Evolutionary conservation across 2,113 vertebrate genomes (phyloP), one percentile per base, ranked within the genome.

Genomic region (Mirza zaza): DNA sequence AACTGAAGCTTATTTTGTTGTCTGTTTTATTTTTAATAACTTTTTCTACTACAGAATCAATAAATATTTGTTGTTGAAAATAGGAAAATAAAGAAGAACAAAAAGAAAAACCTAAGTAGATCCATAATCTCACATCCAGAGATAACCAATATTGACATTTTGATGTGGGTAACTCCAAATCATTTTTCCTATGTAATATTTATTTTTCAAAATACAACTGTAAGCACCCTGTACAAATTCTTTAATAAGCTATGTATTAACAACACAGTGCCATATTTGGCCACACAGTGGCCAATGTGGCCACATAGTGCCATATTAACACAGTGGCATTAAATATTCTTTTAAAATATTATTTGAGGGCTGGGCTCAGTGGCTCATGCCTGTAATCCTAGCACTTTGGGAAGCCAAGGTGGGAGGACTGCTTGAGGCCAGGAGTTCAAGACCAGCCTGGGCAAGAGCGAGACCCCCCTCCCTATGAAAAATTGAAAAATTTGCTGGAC

Each of bases 11-110:
- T 93, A 95, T 89, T 97, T 95, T 95, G 73, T 76, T 84, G 63
- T 80, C 2, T 80, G 4, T 80, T 97, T 97, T 93, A 83, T 81
- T 90, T 96, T 87, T 71, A 91, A 96, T 93, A 89, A 85, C 20
- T 18, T 91, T 87, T 97, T 91, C 89, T 80, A 81, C 96, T 91
- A 84, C 65, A 87, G 94, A 91, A 94, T 73, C 81, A 94, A 67
- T 87, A 65, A 90, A 65, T 86, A 27, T 81, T 96, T 88, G 65
- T 96, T 96, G 82, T 45, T 90, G 45, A 84, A 94, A 95, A 71
- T 27, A 65, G 55, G 32, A 68, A 94, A 79, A 75, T 29, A 34
- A 94, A 87, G 29, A 83, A 29, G 29, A 79, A 23, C 14, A 95
- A 85, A 79, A 95, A 48, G 42, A 50, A 84, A 90, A 88, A 34